These are phyloP conservation scores for Hypsibius dujardini DNA, from an alignment of 1,140 invertebrate species.

Conservation along the genomic window DNA sequence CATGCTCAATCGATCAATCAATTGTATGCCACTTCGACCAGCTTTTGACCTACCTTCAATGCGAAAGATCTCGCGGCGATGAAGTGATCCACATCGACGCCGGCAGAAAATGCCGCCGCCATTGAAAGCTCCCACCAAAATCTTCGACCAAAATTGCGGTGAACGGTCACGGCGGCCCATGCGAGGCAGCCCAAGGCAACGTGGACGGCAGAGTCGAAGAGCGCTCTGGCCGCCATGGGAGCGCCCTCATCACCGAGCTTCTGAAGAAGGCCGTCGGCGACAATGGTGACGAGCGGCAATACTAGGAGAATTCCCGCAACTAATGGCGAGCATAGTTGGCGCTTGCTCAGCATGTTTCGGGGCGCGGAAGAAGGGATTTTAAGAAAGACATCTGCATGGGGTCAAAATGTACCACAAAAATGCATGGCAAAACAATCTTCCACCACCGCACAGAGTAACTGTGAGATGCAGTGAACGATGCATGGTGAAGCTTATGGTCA, in stretches of 20 bases:
- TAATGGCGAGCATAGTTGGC: background rate
- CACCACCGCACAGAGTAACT: too few species aligned
- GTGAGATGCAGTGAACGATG: too few species aligned
- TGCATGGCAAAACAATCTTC: too few species aligned
- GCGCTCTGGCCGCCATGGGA: background rate
- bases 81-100: constrained; percentile 2
- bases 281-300: background rate
- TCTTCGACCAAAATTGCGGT: background rate
- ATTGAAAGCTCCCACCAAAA: background rate
- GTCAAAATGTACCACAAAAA: too few species aligned
- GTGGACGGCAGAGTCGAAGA: constrained; percentile 6
- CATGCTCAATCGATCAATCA: background rate
- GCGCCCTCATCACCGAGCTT: background rate
- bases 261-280: background rate
- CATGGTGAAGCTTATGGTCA: too few species aligned
- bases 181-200: background rate
- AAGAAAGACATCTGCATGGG: too few species aligned
- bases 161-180: background rate
- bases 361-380: too few species aligned
- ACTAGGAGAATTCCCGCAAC: background rate
- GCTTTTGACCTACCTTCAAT: background rate
- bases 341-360: too few species aligned
- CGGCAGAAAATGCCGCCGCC: background rate
- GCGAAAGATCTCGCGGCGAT: background rate
- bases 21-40: too few species aligned